Base-by-base conservation (phyloP, 2,113 vertebrate genomes). In the Melanerpes formicivorus region DNA sequence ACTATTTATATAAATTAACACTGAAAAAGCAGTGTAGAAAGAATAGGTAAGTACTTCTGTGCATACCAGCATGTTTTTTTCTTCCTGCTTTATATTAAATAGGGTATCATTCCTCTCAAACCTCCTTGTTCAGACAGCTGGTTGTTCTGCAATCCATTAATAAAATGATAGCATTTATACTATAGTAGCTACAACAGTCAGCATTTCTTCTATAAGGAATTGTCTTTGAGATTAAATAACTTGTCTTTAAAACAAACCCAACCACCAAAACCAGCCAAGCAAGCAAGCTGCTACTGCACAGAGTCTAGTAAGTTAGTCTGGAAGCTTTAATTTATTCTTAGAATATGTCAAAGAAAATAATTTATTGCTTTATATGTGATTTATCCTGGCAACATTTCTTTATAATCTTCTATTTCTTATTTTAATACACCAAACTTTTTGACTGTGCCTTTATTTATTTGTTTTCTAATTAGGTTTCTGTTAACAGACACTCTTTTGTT, bases 211-310 rank as follows among this genome's bases (percentile, higher is more conserved):
- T 59, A 62, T 25, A 87, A 87, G 84, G 15, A 15, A 69, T 10
- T 11, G 5, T 21, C 40, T 81, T 72, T 65, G 72, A 56, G 16
- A 9, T 79, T 89, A 89, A 37, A 79, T 14, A 72, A 52, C 12
- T 72, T 78, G 81, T 82, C 9, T 10, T 8, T 59, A 54, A 60
- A 79, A 26, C 44, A 69, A 55, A 54, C 2, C 2, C 25, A 46
- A 7, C 4, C 1, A 0, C 5, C 3, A 12, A 75, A 78, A 23
- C 5, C 17, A 86, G 6, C 2, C 4, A 62, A 87, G 10, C 6
- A 63, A 70, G 9, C 12, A 81, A 75, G 9, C 30, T 65, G 8
- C 18, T 75, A 9, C 21, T 79, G 65, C 16, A 67, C 2, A 37
- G 42, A 8, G 2, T 34, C 13, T 34, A 81, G 48, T 22, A 78